Evolutionary conservation across 2,113 vertebrate species (phyloP).

Genomic region (Ginglymostoma cirratum): DNA sequence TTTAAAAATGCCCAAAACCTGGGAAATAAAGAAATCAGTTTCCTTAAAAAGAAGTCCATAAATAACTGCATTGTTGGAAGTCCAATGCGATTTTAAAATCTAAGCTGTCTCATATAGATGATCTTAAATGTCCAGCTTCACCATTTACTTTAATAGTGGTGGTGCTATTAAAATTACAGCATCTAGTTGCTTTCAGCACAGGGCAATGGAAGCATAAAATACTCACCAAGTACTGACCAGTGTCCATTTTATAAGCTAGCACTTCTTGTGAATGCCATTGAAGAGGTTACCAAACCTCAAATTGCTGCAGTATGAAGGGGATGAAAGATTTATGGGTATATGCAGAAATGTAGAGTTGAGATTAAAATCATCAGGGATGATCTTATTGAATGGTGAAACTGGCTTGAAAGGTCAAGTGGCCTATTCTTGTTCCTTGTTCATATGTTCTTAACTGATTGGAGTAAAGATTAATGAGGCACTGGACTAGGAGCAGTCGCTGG

Average conservation of each 20-base stretch:
- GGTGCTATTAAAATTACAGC: not conserved
- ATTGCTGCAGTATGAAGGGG: no score
- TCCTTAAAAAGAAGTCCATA: not conserved
- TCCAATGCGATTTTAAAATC: not conserved
- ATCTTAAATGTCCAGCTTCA: not conserved
- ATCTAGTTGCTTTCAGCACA: not conserved
- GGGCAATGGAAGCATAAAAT: not conserved
- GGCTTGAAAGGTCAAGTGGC: no score
- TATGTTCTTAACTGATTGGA: not conserved
- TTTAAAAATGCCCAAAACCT: not conserved
- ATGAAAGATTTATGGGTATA: no score
- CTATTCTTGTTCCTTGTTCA: no score
- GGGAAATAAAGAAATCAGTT: not conserved
- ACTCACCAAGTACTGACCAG: not conserved
- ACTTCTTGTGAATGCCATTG: not conserved
- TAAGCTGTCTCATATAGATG: not conserved
- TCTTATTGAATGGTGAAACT: no score
- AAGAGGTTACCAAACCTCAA: not conserved
- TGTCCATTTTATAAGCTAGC: not conserved
- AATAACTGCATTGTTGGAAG: not conserved
- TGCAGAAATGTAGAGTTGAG: no score
- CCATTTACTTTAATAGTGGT: not conserved
- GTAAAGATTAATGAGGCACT: not conserved
- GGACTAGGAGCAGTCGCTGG: not conserved
- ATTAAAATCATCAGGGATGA: no score